phyloP scores from a whole-genome alignment of 2,888 invertebrate species.

The Seira ritae region DNA sequence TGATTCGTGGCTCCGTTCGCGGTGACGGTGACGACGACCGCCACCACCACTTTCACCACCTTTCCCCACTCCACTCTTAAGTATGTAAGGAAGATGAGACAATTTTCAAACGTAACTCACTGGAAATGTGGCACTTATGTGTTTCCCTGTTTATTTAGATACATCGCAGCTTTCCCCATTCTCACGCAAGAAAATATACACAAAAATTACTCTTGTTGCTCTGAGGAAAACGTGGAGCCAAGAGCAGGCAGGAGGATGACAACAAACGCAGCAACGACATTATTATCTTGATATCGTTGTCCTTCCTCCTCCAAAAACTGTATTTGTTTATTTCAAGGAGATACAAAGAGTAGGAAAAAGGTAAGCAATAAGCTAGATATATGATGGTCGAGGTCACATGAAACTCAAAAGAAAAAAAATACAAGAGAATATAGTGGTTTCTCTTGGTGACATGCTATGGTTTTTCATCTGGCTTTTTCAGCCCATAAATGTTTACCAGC shows the following conservation, averaged over 20 bases:
- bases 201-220: slow-evolving; percentile 1
- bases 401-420: background rate
- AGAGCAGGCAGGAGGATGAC: background rate
- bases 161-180: slow-evolving; percentile 50
- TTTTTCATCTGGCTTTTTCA: background rate
- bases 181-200: slow-evolving; percentile 13
- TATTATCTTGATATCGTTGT: background rate
- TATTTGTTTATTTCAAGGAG: background rate
- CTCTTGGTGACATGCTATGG: background rate
- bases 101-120: slow-evolving; percentile 64
- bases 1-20: background rate
- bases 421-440: background rate
- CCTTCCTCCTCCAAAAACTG: background rate
- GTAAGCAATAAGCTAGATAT: slow-evolving; percentile 2
- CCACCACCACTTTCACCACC: too few relatives aligned
- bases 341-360: background rate
- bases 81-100: slow-evolving; percentile 57
- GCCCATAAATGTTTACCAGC: background rate
- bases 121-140: slow-evolving; percentile 64
- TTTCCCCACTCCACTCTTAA: slow-evolving; percentile 34
- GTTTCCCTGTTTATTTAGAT: slow-evolving; percentile 63
- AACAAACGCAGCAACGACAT: background rate
- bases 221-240: background rate
- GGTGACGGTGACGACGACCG: background rate
- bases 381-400: background rate